A percentile compares a stretch with the other conserved stretches of the same genome.
Evolutionary conservation across 2,888 invertebrate species (phyloP).

Genomic region (Hoplodrina ambigua): DNA sequence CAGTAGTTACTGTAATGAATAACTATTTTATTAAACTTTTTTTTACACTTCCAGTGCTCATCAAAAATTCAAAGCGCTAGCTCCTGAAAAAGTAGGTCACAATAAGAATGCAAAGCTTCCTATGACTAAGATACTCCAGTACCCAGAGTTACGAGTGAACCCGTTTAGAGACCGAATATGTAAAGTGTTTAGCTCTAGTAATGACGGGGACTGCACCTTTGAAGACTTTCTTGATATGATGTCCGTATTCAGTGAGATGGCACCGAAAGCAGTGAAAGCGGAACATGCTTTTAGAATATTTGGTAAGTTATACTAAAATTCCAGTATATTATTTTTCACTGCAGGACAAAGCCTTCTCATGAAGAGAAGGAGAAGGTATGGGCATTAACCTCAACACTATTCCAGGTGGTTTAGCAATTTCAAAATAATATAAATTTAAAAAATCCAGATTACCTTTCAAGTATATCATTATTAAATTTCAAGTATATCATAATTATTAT

Average conservation of each 20-base stretch:
- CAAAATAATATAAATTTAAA: too few species aligned
- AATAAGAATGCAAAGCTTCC: constrained; percentile 96
- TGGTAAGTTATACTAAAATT: constrained; percentile 90
- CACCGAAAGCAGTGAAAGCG: constrained; percentile 97
- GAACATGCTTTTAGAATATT: constrained; percentile 99
- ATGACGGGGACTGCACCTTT: constrained; percentile 97
- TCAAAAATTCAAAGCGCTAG: constrained; percentile 96
- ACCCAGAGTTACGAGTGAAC: constrained; percentile 96
- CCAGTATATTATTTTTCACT: too few species aligned
- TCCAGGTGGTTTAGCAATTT: too few species aligned
- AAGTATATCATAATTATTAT: too few species aligned
- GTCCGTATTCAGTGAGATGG: constrained; percentile 97
- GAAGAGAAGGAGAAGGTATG: too few species aligned
- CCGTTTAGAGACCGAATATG: constrained; percentile 98
- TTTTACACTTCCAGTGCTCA: constrained; percentile 92
- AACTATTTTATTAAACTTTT: too few species aligned
- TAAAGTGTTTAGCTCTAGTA: constrained; percentile 96
- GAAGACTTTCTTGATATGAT: constrained; percentile 99
- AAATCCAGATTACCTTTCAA: too few species aligned
- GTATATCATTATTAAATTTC: too few species aligned
- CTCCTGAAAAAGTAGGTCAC: constrained; percentile 97
- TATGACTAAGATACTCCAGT: constrained; percentile 95
- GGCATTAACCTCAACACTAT: too few species aligned
- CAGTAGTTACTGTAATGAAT: too few species aligned
- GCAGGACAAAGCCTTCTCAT: too few species aligned